Base-by-base conservation (phyloP, 2,888 invertebrate genomes). In the Drosophila kambysellisi region DNA sequence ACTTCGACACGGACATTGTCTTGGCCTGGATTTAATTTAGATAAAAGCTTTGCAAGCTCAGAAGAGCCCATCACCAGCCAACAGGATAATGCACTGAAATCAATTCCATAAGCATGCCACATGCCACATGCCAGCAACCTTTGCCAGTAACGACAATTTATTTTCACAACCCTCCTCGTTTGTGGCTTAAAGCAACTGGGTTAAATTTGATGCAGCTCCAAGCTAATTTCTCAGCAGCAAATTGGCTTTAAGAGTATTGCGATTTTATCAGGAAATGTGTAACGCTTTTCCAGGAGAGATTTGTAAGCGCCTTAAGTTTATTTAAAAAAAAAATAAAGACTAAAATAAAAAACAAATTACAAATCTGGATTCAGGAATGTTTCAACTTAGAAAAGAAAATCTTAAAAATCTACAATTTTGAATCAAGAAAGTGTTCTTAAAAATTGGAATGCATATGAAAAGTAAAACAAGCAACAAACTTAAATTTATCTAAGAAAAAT, bases 1-100 rank as follows among this genome's bases (percentile, higher is more conserved):
- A 50, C 62, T 60, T 63, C 59, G 59, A 63, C 60, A 66, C 76
- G 76, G 20, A 61, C 70, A 50, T 75, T 56, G 76, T 35, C 46
- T 17, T 29, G 20, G 46, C 17, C 37, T 67, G 91, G 89, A 88
- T 88, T 88, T 90, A 88, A 88, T 88, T 90, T 88, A 88, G 88
- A 88, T 88, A 88, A 88, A 88, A 88, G 88, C 83, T 83, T 90
- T 81, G 43, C 77, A 56, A 33, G 9, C 53, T 25, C 33, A 46
- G 25, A 4, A 15, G 46, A 25, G 25, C 30, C 53, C 8, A 12
- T 7, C 37, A 56, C 15, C 33, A 37, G 29, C 46, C 61, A 25
- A 25, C 20, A 25, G 56, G 74, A 81, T 79, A 89, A 81, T 88
- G 70, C 87, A 79, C 83, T 86, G 74, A 81, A 88, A 86, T 83